These are phyloP conservation scores for Platycheirus rosarum DNA, from an alignment of 2,888 invertebrate species.

Conservation along the genomic window DNA sequence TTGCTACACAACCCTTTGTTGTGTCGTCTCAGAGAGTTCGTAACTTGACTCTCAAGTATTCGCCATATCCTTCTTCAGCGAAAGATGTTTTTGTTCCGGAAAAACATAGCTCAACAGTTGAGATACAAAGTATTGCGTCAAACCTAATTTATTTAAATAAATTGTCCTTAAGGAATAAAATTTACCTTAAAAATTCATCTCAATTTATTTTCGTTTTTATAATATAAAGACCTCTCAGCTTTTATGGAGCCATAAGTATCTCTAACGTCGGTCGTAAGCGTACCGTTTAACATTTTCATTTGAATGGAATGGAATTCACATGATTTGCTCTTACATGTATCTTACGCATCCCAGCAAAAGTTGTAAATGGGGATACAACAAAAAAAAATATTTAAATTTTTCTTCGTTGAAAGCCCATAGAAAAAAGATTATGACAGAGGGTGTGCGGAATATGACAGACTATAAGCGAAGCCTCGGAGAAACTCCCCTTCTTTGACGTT, in stretches of 20 bases:
- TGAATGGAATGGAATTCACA: constrained; percentile 34
- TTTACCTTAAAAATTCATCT: constrained; percentile 49
- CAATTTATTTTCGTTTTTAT: constrained; percentile 44
- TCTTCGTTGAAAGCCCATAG: constrained; percentile 35
- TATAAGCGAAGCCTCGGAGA: constrained; percentile 41
- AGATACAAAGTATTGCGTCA: background rate
- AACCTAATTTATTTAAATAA: constrained; percentile 12
- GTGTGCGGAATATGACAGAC: constrained; percentile 64
- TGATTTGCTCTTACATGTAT: constrained; percentile 12
- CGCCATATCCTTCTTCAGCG: background rate
- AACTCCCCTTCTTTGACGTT: constrained; percentile 57
- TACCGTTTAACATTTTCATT: constrained; percentile 36
- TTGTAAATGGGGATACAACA: constrained; percentile 57
- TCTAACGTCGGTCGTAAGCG: constrained; percentile 10
- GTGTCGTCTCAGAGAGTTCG: constrained; percentile 13
- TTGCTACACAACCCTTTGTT: constrained; percentile 35
- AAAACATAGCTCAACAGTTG: constrained; percentile 27
- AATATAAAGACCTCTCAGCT: constrained; percentile 8
- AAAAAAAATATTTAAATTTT: constrained; percentile 64
- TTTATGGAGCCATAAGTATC: constrained; percentile 9
- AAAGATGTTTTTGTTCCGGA: too few species aligned
- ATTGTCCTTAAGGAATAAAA: constrained; percentile 9
- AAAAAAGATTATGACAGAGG: constrained; percentile 63
- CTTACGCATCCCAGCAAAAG: background rate
- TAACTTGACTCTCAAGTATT: constrained; percentile 40